Base-by-base conservation (phyloP, 2,113 vertebrate species). In the Coregonus clupeaformis region DNA sequence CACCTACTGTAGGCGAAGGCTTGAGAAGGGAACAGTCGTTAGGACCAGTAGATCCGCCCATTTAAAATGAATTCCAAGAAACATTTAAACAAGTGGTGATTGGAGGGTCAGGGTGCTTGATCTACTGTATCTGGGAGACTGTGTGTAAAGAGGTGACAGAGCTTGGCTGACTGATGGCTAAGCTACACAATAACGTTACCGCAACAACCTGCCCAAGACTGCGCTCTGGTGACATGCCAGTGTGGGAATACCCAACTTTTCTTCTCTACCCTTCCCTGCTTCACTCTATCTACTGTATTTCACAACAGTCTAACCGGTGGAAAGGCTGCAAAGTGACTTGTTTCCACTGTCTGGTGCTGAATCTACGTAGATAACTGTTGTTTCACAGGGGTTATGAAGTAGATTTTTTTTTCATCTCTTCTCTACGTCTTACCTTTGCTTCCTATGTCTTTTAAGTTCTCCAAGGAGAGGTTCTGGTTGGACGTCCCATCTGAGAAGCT, bases 391-490 rank as follows among this genome's bases (percentile, higher is more conserved):
- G 42, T 25, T 47, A 47, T 45, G 4, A 7, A 45, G 20, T 68
- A 6, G 11, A 42, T 70, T 32, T 77, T 22, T 18, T 36, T 69
- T 6, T 70, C 25, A 24, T 65, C 62, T 75, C 22, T 24, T 30
- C 11, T 30, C 1, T 30, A 9, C 57, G 45, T 24, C 22, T 45
- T 3, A n/a, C 25, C 11, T 42, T 74, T 20, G 16, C 68, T 63
- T 67, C 60, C 49, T 55, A 55, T 78, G 79, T 80, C 77, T 86
- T 87, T 47, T 52, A 89, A 98, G 97, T 98, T 98, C 91, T 98
- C 95, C 84, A 97, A 95, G 88, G 97, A 96, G 82, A 95, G 94
- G 84, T 96, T 96, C 80, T 96, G 96, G 82, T 82, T 96, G 0
- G 96, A 97, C 77, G 93, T 93, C 0, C 93, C 94, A 0, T 92